Percentiles rank a stretch among this genome's conserved stretches.
Conservation (phyloP, 2,113 vertebrate species). For the Cryptotis parvus region DNA sequence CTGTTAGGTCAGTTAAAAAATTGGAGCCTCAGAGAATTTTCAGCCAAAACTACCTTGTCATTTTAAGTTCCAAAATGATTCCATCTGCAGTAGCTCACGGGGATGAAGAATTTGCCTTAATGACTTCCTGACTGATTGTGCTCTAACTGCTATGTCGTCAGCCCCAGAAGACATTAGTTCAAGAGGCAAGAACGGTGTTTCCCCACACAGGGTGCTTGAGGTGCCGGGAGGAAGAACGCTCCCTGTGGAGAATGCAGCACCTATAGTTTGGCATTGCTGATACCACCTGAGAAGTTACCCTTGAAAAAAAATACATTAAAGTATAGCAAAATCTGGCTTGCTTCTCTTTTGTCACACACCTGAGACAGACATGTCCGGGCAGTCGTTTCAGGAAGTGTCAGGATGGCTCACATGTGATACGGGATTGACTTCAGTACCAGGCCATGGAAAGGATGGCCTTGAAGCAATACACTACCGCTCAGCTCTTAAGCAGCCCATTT, state of each 20-base stretch:
- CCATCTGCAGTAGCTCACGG: background rate
- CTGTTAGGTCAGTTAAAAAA: background rate
- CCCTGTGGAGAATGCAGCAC: conserved; percentile 55
- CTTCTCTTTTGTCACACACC: background rate
- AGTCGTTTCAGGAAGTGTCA: too few species aligned
- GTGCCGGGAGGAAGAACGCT: background rate
- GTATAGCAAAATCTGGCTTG: conserved; percentile 37
- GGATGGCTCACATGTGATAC: too few species aligned
- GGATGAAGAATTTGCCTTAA: conserved; percentile 59
- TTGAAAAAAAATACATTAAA: conserved; percentile 67
- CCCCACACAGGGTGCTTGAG: background rate
- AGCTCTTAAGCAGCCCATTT: background rate
- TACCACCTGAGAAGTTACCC: conserved; percentile 14
- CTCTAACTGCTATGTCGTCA: background rate
- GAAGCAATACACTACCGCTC: background rate
- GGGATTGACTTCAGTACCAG: too few species aligned
- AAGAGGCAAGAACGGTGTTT: background rate
- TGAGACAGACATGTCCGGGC: background rate
- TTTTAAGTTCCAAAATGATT: background rate
- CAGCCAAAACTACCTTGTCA: conserved; percentile 30
- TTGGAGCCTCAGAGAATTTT: conserved; percentile 50
- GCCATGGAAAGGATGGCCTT: background rate
- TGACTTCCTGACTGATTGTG: conserved; percentile 1
- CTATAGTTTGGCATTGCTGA: conserved; percentile 51
- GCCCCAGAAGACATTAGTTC: conserved; percentile 5